These are phyloP conservation scores for Dorcus hopei DNA, from an alignment of 2,888 invertebrate species.

Conservation along the genomic window DNA sequence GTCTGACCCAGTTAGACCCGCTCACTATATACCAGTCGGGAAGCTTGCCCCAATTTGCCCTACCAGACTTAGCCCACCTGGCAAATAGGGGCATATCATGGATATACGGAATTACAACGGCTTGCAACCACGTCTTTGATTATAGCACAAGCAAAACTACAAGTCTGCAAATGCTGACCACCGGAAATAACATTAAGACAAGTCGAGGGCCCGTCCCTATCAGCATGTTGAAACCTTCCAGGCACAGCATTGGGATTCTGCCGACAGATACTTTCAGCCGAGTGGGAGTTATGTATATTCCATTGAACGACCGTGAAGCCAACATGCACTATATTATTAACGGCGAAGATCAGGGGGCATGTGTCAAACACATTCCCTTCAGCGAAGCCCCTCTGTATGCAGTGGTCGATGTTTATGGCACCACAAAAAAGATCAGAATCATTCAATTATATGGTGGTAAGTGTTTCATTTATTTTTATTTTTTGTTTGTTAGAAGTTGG, in stretches of 20 bases:
- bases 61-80: conserved; percentile 70
- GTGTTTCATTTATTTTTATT: conserved; percentile 28
- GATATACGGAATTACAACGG: conserved; percentile 91
- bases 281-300: conserved; percentile 88
- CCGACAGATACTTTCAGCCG: conserved; percentile 90
- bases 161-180: conserved; percentile 32
- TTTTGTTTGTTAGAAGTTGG: neutral
- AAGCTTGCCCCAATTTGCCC: conserved; percentile 80
- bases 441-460: conserved; percentile 88
- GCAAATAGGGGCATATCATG: conserved; percentile 85
- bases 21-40: conserved; percentile 61
- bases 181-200: conserved; percentile 64
- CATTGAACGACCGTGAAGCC: conserved; percentile 68
- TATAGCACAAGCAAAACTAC: conserved; percentile 24
- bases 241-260: conserved; percentile 54
- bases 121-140: conserved; percentile 61
- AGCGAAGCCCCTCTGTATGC: conserved; percentile 81
- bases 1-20: conserved; percentile 86
- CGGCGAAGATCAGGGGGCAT: conserved; percentile 91
- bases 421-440: conserved; percentile 92
- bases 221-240: conserved; percentile 68
- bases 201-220: conserved; percentile 67
- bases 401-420: conserved; percentile 95
- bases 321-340: conserved; percentile 97
- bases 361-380: conserved; percentile 83